Conservation (phyloP, 2,888 invertebrate species). For the Lysandra bellargus region DNA sequence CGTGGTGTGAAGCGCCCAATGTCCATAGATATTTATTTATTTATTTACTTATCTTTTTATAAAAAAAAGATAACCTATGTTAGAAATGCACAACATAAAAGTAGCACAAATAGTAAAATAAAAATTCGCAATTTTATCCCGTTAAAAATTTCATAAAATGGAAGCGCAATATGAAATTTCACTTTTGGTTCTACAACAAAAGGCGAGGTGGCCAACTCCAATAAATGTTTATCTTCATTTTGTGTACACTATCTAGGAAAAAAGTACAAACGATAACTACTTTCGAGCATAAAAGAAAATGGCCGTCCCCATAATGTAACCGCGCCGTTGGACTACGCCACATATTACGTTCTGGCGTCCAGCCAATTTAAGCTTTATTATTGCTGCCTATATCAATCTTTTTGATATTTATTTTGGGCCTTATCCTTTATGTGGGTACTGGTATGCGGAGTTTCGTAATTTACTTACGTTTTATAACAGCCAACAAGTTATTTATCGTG, state of each 20-base stretch:
- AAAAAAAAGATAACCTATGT: too few species aligned
- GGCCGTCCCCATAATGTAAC: constrained; percentile 32
- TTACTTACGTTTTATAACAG: constrained; percentile 16
- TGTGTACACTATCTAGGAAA: constrained; percentile 30
- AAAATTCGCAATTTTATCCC: neutral
- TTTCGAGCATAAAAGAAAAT: constrained; percentile 33
- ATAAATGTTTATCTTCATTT: constrained; percentile 31
- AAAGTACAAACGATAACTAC: constrained; percentile 29
- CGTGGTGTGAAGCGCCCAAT: too few species aligned
- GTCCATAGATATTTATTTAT: too few species aligned
- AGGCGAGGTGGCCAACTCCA: constrained; percentile 23
- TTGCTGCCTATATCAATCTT: constrained; percentile 42
- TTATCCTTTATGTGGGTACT: constrained; percentile 31
- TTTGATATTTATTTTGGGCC: constrained; percentile 38
- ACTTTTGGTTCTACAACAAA: constrained; percentile 25
- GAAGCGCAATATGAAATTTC: constrained; percentile 13
- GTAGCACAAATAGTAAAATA: neutral
- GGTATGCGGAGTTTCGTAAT: constrained; percentile 25
- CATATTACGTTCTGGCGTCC: constrained; percentile 38
- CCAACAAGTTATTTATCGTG: neutral
- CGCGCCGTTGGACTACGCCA: constrained; percentile 33
- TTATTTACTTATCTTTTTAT: too few species aligned
- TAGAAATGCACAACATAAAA: neutral
- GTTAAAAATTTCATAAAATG: constrained; percentile 11
- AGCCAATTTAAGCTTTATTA: constrained; percentile 44